A percentile compares a stretch with the other conserved stretches of the same genome.
These are phyloP conservation scores for Riparia riparia DNA, from an alignment of 2,113 vertebrate species.

Conservation along the genomic window DNA sequence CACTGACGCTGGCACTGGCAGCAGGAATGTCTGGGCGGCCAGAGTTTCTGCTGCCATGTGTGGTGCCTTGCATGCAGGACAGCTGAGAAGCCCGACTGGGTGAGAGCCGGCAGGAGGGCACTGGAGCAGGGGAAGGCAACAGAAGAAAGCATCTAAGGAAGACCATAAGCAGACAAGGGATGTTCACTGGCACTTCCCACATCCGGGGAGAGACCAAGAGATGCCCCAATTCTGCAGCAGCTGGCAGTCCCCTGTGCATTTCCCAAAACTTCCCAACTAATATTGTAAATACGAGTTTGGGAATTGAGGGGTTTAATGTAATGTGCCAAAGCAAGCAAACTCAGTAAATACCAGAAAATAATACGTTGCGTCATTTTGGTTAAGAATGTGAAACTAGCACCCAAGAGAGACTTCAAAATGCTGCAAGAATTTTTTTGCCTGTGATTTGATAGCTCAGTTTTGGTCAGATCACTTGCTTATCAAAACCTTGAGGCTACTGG, in stretches of 20 bases:
- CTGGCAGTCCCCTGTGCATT: not conserved
- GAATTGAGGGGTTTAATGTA: not conserved
- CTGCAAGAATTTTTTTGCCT: not conserved
- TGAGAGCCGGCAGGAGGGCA: not conserved
- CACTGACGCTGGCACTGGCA: not conserved
- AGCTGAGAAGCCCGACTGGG: not conserved
- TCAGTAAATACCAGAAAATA: not conserved
- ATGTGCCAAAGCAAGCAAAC: not conserved
- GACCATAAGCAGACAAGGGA: not conserved
- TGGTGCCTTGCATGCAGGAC: rapidly evolving
- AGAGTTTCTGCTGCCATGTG: not conserved
- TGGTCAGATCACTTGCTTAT: not conserved
- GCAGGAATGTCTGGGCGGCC: not conserved
- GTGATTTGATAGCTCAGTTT: not conserved
- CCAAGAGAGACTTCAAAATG: not conserved
- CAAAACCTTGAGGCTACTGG: not conserved
- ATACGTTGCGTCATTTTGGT: not conserved
- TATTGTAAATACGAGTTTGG: not conserved
- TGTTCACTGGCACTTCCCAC: not conserved
- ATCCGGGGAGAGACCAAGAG: not conserved
- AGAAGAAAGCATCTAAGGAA: not conserved
- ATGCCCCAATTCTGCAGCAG: not conserved
- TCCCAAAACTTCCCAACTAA: not conserved
- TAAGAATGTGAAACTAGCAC: not conserved
- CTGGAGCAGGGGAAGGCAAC: not conserved